Evolutionary conservation across 2,113 vertebrate genomes (phyloP), one percentile per base, ranked within the genome.

Genomic region (Rhabdornis inornatus): DNA sequence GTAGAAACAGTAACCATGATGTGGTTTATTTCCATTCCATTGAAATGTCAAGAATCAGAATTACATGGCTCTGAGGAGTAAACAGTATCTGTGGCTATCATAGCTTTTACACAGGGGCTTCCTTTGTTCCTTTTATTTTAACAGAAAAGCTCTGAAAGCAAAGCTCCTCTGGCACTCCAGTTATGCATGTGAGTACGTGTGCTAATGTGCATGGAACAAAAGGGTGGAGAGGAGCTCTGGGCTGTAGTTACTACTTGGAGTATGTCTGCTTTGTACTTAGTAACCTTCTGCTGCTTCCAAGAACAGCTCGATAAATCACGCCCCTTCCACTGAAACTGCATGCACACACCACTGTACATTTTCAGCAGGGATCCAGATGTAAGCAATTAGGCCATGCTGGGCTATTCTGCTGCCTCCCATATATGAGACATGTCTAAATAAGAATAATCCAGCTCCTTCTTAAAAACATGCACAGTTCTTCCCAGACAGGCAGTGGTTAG

Each of bases 251-350:
- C 47, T 49, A 31, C 59, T 92, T 77, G 45, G 68, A 94, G 50
- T 90, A 71, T 47, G 45, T 63, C 47, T 55, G 40, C 23, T 95
- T 84, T 90, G 55, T 90, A 80, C 83, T 91, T 16, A 44, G 83
- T 78, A 63, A 77, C 31, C 57, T 20, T 33, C 39, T 57, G 17
- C 83, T 56, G 95, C 76, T 95, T 87, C 59, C 86, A 91, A 94
- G 97, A 97, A 95, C 91, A 96, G 91, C 75, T 93, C 63, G 70
- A 87, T 75, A 97, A 95, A 95, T 93, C 93, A 59, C 37, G 64
- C 47, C 17, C 49, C 85, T 89, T 97, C 68, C 89, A 92, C 68
- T 42, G 52, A 23, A 96, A 78, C 93, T 83, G 70, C 82, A 13
- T 70, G 53, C 40, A 86, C 80, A 91, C 80, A 70, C 37, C 66